Evolutionary conservation across 1,140 invertebrate genomes (phyloP).

Genomic region (Panagrolaimus sp.): DNA sequence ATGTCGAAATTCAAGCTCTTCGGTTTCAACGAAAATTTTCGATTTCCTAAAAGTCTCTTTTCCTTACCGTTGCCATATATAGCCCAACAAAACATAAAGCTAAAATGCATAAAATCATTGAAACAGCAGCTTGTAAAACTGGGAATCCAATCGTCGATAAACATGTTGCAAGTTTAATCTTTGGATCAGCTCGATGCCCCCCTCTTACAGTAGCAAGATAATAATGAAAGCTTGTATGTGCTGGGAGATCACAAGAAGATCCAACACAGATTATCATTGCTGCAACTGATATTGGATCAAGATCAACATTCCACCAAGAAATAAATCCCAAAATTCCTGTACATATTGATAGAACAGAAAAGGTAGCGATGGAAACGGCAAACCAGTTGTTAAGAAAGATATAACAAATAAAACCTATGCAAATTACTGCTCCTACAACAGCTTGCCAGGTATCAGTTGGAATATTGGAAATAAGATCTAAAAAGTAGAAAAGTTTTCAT

Average conservation of each 20-base stretch:
- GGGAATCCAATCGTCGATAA: conserved; percentile 55
- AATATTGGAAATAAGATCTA: conserved; percentile 59
- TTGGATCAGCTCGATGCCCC: conserved; percentile 7
- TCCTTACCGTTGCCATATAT: too few relatives aligned
- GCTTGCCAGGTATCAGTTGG: conserved; percentile 60
- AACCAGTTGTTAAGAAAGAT: conserved; percentile 60
- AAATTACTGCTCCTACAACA: conserved; percentile 49
- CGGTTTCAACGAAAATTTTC: too few relatives aligned
- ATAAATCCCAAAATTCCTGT: conserved; percentile 59
- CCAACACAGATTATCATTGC: conserved; percentile 61
- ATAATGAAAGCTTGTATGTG: conserved; percentile 45
- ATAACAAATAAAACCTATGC: conserved; percentile 59
- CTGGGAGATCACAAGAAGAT: conserved; percentile 50
- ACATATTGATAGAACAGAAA: conserved; percentile 59
- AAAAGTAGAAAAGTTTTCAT: too few relatives aligned
- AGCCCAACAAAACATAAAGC: too few relatives aligned
- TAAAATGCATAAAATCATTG: conserved; percentile 43
- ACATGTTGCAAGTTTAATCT: conserved; percentile 49
- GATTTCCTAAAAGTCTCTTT: too few relatives aligned
- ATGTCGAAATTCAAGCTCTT: too few relatives aligned
- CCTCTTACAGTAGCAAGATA: conserved; percentile 30
- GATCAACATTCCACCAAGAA: conserved; percentile 54
- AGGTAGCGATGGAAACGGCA: conserved; percentile 58
- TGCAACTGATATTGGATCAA: conserved; percentile 61
- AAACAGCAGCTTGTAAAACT: conserved; percentile 46